These are phyloP conservation scores for Osmoderma eremita DNA, from an alignment of 2,888 invertebrate genomes.

Conservation along the genomic window DNA sequence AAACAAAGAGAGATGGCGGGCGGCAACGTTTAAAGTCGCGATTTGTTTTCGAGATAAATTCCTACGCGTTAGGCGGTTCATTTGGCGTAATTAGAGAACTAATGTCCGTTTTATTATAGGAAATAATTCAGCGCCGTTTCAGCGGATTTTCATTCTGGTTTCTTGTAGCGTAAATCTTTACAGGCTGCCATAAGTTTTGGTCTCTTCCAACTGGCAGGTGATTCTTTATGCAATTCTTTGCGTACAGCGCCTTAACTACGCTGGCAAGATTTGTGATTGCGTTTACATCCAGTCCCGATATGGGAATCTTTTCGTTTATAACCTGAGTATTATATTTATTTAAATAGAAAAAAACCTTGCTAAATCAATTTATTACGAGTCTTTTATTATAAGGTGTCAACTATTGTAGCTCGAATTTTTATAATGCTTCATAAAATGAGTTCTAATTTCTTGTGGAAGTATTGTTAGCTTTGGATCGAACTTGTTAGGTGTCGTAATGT, in stretches of 20 bases:
- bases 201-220: slow-evolving; percentile 20
- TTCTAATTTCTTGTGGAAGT: too few species aligned
- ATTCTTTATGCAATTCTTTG: slow-evolving; percentile 22
- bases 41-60: slow-evolving; percentile 36
- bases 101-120: slow-evolving; percentile 28
- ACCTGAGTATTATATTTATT: too few species aligned
- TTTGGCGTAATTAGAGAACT: slow-evolving; percentile 32
- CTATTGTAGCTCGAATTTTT: too few species aligned
- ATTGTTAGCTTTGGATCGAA: too few species aligned
- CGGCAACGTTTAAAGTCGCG: slow-evolving; percentile 20
- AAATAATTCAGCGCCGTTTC: slow-evolving; percentile 27
- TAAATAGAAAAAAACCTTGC: too few species aligned
- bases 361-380: too few species aligned
- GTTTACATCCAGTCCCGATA: not conserved
- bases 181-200: slow-evolving; percentile 25
- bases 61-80: slow-evolving; percentile 28
- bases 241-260: slow-evolving; percentile 12
- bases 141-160: slow-evolving; percentile 14
- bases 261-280: slow-evolving; percentile 7
- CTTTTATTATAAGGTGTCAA: too few species aligned
- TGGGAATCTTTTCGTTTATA: too few species aligned
- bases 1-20: not conserved
- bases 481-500: too few species aligned
- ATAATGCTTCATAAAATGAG: too few species aligned
- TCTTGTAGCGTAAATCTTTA: not conserved